These are phyloP conservation scores for Brenthis ino DNA, from an alignment of 2,888 invertebrate genomes.

Conservation along the genomic window DNA sequence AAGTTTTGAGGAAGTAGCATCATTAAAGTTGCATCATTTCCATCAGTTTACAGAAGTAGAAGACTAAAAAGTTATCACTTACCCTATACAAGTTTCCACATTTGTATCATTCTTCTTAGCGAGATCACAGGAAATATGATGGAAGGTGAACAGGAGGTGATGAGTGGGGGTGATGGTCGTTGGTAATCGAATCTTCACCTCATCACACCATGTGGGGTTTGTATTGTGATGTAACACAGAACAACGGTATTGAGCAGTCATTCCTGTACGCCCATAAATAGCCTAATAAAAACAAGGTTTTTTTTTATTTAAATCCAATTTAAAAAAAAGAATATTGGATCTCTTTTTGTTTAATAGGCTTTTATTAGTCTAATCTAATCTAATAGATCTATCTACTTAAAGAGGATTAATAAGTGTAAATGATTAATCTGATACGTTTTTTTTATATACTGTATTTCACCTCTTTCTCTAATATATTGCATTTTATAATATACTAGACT, in stretches of 20 bases:
- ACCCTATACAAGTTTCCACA: conserved; percentile 92
- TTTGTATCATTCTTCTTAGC: conserved; percentile 89
- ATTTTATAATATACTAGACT: no score
- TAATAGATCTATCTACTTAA: no score
- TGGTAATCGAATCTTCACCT: conserved; percentile 95
- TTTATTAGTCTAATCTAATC: no score
- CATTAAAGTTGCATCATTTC: no score
- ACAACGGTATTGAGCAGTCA: conserved; percentile 87
- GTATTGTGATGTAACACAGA: conserved; percentile 95
- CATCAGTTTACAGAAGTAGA: background rate
- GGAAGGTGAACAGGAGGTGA: conserved; percentile 96
- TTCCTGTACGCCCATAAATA: conserved; percentile 73
- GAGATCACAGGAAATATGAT: conserved; percentile 96
- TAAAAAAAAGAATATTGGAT: no score
- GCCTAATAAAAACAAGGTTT: conserved; percentile 49
- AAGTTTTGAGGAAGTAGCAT: no score
- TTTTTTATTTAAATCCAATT: background rate
- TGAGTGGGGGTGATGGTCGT: conserved; percentile 91
- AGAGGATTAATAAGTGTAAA: no score
- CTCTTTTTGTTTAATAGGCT: background rate
- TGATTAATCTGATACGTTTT: no score
- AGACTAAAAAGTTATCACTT: conserved; percentile 38
- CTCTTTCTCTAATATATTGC: no score
- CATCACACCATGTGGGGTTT: conserved; percentile 95
- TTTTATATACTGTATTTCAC: no score